Conservation (phyloP, 1,140 invertebrate genomes). For the Danaus melanippus region DNA sequence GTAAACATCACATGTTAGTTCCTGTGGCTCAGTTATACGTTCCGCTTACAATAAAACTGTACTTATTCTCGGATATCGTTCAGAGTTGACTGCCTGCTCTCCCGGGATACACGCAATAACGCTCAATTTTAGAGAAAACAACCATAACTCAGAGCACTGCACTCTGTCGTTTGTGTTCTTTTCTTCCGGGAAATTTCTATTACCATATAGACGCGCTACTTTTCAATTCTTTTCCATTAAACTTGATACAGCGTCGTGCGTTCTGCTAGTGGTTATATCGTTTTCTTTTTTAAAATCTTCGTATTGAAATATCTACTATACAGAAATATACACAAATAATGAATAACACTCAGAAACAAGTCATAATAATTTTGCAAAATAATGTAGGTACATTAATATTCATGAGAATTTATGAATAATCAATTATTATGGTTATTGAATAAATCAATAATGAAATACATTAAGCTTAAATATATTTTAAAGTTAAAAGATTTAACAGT, state of each 20-base stretch:
- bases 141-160: constrained; percentile 64
- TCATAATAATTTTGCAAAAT: too few species aligned
- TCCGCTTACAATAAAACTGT: constrained; percentile 43
- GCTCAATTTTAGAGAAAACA: constrained; percentile 67
- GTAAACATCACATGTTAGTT: constrained; percentile 39
- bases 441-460: too few species aligned
- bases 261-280: constrained; percentile 46
- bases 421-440: too few species aligned
- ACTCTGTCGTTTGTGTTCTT: constrained; percentile 64
- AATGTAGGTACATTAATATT: too few species aligned
- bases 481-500: too few species aligned
- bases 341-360: too few species aligned
- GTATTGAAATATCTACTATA: too few species aligned
- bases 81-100: constrained; percentile 25
- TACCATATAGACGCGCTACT: constrained; percentile 71
- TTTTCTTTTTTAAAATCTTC: constrained; percentile 28
- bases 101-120: constrained; percentile 23
- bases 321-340: too few species aligned
- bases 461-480: too few species aligned
- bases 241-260: constrained; percentile 65
- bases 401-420: too few species aligned
- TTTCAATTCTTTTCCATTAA: constrained; percentile 73
- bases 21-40: constrained; percentile 39
- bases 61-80: constrained; percentile 21
- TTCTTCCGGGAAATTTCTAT: constrained; percentile 71